Evolutionary conservation across 2,797 vertebrate species (phyloP).

Genomic region (Ceyx erithaca): DNA sequence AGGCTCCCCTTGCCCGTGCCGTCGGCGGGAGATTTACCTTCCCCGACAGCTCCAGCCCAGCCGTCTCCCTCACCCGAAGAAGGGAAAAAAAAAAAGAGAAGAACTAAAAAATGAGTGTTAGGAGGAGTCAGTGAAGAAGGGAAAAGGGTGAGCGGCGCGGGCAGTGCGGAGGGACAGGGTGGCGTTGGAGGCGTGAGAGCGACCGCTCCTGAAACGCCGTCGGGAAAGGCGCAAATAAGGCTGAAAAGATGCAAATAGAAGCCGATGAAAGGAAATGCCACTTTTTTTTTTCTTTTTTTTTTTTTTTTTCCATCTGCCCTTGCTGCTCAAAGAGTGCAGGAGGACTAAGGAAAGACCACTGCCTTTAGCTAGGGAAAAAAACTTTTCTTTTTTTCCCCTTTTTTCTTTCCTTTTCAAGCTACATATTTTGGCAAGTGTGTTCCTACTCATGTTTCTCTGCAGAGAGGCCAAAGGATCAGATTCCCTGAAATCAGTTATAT

Average conservation of each 20-base stretch:
- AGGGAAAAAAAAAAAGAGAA: neutral
- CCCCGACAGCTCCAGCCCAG: neutral
- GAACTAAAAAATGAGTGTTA: too few species aligned
- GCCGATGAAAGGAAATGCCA: neutral
- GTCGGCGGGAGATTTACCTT: neutral
- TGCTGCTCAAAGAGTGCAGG: neutral
- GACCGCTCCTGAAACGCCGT: rapidly evolving
- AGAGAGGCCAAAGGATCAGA: neutral
- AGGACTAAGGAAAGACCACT: rapidly evolving
- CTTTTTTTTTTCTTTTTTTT: neutral
- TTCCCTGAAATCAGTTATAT: neutral
- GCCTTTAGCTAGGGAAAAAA: neutral
- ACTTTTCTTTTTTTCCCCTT: neutral
- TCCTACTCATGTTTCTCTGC: rapidly evolving
- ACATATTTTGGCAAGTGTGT: neutral
- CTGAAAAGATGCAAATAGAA: neutral
- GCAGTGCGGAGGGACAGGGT: neutral
- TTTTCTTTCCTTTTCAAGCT: neutral
- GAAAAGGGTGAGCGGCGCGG: neutral
- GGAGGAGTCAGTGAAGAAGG: neutral
- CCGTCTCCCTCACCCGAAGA: neutral
- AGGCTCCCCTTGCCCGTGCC: neutral
- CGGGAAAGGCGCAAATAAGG: rapidly evolving
- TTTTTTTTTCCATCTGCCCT: too few species aligned
- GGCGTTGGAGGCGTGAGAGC: rapidly evolving